Evolutionary conservation across 1,140 invertebrate genomes (phyloP), one percentile per base, ranked within the genome.

Genomic region (Lepidostoma basale): DNA sequence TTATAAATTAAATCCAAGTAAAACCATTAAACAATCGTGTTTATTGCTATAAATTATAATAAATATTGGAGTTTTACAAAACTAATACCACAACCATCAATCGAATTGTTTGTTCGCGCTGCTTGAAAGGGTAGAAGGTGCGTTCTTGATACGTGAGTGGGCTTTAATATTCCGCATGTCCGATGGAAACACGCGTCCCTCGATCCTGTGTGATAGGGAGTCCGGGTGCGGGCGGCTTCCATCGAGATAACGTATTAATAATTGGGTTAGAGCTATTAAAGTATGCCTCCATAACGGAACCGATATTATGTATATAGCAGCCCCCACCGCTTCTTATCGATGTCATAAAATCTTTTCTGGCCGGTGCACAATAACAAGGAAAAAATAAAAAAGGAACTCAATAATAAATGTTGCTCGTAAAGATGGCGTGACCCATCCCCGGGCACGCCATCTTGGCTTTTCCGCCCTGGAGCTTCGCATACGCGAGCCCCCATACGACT

Each of bases 301-400:
- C 70, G 67, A 72, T 72, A 72, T 72, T 72, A 72, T 68, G n/a
- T n/a, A 72, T 68, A 56, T 67, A 67, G 22, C 45, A 47, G 44
- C 14, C 33, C 23, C 28, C 65, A 10, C 62, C 30, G 62, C 28
- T 30, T 44, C 67, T 69, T 73, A 73, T 73, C 71, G 71, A 69
- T 73, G 71, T 73, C 71, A 73, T 73, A 73, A 73, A 73, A 73
- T 73, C 71, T 73, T 69, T 73, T 72, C 70, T 72, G 47, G 63
- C 67, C 71, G 63, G 54, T 69, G 71, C 71, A 73, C 71, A 73
- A 69, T 73, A 73, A 73, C 71, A 69, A 72, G 63, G 64, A 67
- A 68, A 69, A 72, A 69, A 68, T 65, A 68, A 72, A 68, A 73
- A 73, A 73, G 60, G 71, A 69, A 63, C 64, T 73, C 67, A 67